A percentile compares a stretch with the other conserved stretches of the same genome.
phyloP scores from a whole-genome alignment of 2,113 vertebrate genomes.

The Halcyon malimbica region DNA sequence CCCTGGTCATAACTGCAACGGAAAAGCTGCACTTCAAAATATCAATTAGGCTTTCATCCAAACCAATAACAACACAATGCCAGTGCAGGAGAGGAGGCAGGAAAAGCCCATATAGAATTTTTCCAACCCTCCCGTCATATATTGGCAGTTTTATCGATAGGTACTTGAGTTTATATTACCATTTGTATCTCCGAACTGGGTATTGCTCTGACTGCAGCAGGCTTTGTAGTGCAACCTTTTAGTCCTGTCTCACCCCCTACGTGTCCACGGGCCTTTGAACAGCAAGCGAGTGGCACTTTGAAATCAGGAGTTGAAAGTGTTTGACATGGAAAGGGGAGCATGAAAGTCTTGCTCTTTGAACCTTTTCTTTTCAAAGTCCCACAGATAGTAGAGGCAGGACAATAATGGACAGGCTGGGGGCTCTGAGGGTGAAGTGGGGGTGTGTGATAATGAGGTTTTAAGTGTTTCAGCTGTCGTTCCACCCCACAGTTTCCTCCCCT shows the following conservation, averaged over 20 bases:
- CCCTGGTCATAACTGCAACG: conserved; percentile 13
- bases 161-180: conserved; percentile 67
- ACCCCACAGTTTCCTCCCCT: conserved; percentile 13
- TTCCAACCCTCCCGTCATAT: conserved; percentile 36
- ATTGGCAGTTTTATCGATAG: conserved; percentile 73
- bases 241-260: conserved; percentile 79
- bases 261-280: conserved; percentile 87
- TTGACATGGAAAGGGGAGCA: conserved; percentile 85
- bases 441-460: conserved; percentile 69
- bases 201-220: conserved; percentile 72
- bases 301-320: conserved; percentile 91
- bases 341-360: conserved; percentile 92
- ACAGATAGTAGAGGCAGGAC: conserved; percentile 76
- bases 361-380: conserved; percentile 81
- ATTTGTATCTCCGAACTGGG: conserved; percentile 73
- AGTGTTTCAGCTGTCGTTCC: conserved; percentile 38
- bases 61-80: conserved; percentile 16
- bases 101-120: conserved; percentile 50
- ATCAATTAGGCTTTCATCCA: conserved; percentile 65
- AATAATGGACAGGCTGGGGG: conserved; percentile 73
- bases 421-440: conserved; percentile 58
- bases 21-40: conserved; percentile 62
- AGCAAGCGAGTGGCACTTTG: conserved; percentile 86
- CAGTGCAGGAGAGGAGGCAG: not conserved
- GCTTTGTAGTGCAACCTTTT: conserved; percentile 90